Conservation (phyloP, 2,113 vertebrate genomes). For the Indri indri region DNA sequence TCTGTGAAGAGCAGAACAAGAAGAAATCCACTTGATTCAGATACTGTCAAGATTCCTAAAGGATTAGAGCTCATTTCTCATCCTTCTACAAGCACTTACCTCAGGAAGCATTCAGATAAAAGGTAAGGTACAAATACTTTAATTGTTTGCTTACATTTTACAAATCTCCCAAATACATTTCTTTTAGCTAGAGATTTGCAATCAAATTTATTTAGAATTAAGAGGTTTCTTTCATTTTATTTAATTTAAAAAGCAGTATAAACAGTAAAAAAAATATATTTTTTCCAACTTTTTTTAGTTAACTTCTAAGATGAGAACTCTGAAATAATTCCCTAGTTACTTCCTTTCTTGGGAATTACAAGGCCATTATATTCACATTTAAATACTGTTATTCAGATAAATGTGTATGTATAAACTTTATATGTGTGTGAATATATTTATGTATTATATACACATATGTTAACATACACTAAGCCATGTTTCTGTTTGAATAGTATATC, state of each 20-base stretch:
- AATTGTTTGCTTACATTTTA: slow-evolving; percentile 16
- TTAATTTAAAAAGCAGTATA: neutral
- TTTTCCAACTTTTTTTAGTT: slow-evolving; percentile 10
- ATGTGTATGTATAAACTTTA: neutral
- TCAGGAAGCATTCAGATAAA: slow-evolving; percentile 43
- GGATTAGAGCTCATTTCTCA: slow-evolving; percentile 22
- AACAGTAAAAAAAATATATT: neutral
- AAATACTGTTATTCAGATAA: neutral
- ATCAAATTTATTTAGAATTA: slow-evolving; percentile 36
- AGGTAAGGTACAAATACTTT: slow-evolving; percentile 40
- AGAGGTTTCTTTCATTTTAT: slow-evolving; percentile 36
- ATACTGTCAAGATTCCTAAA: slow-evolving; percentile 25
- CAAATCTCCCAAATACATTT: slow-evolving; percentile 25
- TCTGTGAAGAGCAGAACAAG: slow-evolving; percentile 60
- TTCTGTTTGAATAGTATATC: slow-evolving; percentile 22
- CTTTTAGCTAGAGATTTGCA: neutral
- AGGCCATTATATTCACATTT: neutral
- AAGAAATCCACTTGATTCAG: slow-evolving; percentile 40
- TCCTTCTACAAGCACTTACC: neutral
- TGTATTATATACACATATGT: neutral
- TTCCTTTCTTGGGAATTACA: slow-evolving; percentile 13
- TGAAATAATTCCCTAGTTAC: neutral
- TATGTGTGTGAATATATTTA: neutral
- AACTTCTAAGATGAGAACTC: slow-evolving; percentile 14
- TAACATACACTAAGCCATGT: neutral